Percentiles rank a stretch among this genome's conserved stretches.
These are phyloP conservation scores for Andrena bucephala DNA, from an alignment of 2,888 invertebrate genomes.

Conservation along the genomic window DNA sequence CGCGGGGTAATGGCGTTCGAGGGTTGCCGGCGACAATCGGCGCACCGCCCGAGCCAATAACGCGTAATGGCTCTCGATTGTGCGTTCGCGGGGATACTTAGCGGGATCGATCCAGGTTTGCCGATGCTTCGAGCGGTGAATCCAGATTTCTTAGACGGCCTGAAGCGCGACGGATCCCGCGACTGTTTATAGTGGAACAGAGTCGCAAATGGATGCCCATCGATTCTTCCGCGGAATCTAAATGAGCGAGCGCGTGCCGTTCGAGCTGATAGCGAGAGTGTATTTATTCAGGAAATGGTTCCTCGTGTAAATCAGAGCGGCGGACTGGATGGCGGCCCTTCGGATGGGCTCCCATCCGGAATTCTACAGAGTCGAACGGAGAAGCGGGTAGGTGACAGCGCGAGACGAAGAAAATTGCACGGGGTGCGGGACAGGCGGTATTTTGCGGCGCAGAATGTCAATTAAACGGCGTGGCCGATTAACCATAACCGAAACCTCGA, in stretches of 20 bases:
- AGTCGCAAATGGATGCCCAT: no score
- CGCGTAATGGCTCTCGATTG: conserved; percentile 23
- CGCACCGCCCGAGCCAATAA: conserved; percentile 27
- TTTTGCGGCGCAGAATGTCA: conserved; percentile 75
- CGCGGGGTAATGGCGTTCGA: conserved; percentile 22
- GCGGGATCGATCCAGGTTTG: neutral
- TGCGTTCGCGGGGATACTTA: neutral
- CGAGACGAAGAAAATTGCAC: conserved; percentile 67
- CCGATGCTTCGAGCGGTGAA: neutral
- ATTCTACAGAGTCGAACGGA: neutral
- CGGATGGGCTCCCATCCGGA: neutral
- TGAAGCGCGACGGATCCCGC: neutral
- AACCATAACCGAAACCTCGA: conserved; percentile 81
- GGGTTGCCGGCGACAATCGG: conserved; percentile 13
- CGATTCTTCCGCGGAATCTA: neutral
- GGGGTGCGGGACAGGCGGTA: conserved; percentile 59
- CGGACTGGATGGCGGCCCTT: neutral
- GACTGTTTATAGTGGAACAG: no score
- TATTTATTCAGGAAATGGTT: neutral
- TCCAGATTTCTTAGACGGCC: neutral
- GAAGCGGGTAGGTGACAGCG: conserved; percentile 1
- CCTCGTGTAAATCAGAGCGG: neutral
- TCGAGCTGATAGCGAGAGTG: neutral
- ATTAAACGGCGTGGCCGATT: conserved; percentile 79
- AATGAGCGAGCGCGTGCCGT: neutral